A percentile compares a stretch with the other conserved stretches of the same genome.
phyloP scores from a whole-genome alignment of 2,888 invertebrate genomes.

The Orchestes rusci region DNA sequence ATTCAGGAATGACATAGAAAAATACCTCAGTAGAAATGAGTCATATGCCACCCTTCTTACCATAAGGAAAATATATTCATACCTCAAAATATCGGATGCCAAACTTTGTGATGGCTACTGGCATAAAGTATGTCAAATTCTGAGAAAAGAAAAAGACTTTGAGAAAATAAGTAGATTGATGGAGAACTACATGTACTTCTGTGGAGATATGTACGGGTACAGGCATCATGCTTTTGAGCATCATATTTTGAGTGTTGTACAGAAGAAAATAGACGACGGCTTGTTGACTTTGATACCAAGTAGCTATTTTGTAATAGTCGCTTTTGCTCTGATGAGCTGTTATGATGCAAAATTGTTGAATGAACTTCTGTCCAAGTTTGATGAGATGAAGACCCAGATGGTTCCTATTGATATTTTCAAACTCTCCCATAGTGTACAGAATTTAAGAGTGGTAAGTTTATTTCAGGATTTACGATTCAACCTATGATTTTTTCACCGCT shows the following conservation, averaged over 20 bases:
- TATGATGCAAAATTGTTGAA: conserved; percentile 37
- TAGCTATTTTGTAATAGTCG: conserved; percentile 37
- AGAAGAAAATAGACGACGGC: conserved; percentile 37
- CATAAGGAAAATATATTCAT: conserved; percentile 45
- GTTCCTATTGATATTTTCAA: conserved; percentile 41
- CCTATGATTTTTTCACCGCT: background rate
- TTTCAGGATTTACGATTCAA: background rate
- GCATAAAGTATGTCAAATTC: conserved; percentile 40
- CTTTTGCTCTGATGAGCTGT: conserved; percentile 46
- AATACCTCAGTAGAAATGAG: conserved; percentile 37
- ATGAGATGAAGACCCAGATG: conserved; percentile 43
- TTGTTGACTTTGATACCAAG: conserved; percentile 40
- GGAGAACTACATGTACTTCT: conserved; percentile 50
- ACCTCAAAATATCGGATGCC: conserved; percentile 45
- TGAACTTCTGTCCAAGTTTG: conserved; percentile 39
- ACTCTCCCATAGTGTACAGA: conserved; percentile 44
- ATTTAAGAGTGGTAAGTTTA: conserved; percentile 7
- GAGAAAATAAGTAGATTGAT: conserved; percentile 42
- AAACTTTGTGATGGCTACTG: conserved; percentile 46
- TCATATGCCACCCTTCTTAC: conserved; percentile 33
- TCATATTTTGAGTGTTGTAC: conserved; percentile 39
- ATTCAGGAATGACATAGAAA: conserved; percentile 39
- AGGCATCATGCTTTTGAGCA: conserved; percentile 46
- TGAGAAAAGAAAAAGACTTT: conserved; percentile 35
- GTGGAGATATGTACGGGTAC: conserved; percentile 48